A percentile compares a stretch with the other conserved stretches of the same genome.
Evolutionary conservation across 2,113 vertebrate genomes (phyloP).

Genomic region (Heterotis niloticus): DNA sequence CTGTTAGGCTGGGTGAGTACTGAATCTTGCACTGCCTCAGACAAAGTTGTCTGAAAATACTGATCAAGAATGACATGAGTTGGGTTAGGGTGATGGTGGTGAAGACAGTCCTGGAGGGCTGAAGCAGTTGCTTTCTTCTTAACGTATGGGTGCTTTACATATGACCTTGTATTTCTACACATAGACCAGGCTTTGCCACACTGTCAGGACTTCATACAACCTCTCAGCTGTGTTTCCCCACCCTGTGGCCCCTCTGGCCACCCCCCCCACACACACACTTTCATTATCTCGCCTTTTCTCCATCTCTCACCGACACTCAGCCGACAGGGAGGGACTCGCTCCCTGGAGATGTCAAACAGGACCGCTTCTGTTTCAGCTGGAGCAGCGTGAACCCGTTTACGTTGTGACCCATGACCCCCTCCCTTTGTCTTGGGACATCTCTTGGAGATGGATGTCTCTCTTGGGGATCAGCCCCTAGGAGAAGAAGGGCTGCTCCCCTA

Average conservation of each 20-base stretch:
- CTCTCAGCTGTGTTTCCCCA: neutral
- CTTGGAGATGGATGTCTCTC: constrained; percentile 69
- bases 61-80: too few species aligned
- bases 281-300: constrained; percentile 26
- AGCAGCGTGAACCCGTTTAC: constrained; percentile 54
- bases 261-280: neutral
- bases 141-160: too few species aligned
- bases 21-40: too few species aligned
- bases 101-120: too few species aligned
- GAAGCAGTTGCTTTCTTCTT: too few species aligned
- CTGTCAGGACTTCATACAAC: neutral
- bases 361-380: constrained; percentile 58
- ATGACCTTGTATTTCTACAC: neutral
- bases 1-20: too few species aligned
- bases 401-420: constrained; percentile 46
- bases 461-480: constrained; percentile 60
- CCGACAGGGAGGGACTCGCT: constrained; percentile 41
- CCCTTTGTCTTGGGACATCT: constrained; percentile 62
- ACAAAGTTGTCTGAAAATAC: too few species aligned
- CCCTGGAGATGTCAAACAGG: constrained; percentile 63
- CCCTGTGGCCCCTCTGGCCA: neutral
- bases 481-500: constrained; percentile 61
- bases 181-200: neutral
- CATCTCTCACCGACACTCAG: neutral
- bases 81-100: too few species aligned